A percentile compares a stretch with the other conserved stretches of the same genome.
phyloP scores from a whole-genome alignment of 53 echinoderm and acorn worm species.

The Paelopatides confundens region DNA sequence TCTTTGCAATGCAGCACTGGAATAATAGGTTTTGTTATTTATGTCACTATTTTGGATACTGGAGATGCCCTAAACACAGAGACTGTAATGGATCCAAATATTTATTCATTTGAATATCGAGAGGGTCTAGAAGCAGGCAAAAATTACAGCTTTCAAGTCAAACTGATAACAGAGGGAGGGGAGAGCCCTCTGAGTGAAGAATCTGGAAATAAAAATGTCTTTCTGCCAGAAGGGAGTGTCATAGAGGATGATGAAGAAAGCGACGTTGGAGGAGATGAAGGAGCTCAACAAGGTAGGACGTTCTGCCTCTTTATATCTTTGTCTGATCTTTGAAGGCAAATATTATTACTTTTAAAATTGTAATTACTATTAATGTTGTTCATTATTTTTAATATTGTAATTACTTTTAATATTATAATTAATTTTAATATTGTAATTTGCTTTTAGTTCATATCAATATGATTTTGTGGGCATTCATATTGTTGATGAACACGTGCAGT shows the following conservation, averaged over 20 bases:
- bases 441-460: too few relatives aligned
- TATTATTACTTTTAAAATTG: too few relatives aligned
- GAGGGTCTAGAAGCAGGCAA: not conserved
- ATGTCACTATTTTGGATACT: not conserved
- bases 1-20: not conserved
- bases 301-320: too few relatives aligned
- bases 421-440: too few relatives aligned
- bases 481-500: too few relatives aligned
- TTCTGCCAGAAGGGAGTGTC: not conserved
- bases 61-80: too few relatives aligned
- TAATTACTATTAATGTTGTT: too few relatives aligned
- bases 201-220: not conserved
- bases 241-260: not conserved
- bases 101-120: not conserved
- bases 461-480: too few relatives aligned
- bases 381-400: too few relatives aligned
- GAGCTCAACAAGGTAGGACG: not conserved
- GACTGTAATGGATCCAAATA: too few relatives aligned
- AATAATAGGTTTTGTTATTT: not conserved
- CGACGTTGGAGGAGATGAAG: not conserved
- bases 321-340: too few relatives aligned
- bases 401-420: too few relatives aligned
- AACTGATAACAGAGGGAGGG: not conserved
- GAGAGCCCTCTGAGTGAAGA: not conserved
- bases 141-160: not conserved